Conservation (phyloP, 2,888 invertebrate species). For the Amphipoea lucens region DNA sequence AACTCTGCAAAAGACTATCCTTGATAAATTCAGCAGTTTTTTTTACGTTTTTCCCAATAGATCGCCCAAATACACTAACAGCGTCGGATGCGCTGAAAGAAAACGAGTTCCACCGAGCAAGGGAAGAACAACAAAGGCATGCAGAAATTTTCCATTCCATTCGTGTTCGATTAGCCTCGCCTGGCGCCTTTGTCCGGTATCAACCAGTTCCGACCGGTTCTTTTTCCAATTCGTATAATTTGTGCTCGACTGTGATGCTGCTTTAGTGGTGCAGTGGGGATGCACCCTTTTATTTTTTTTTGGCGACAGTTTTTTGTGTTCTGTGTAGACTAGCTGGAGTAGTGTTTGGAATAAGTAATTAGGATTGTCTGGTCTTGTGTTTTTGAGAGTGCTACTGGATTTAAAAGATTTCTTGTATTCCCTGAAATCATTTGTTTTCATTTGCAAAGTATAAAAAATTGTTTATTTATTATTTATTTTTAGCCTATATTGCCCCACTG, state of each 20-base stretch:
- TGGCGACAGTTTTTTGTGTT: conserved; percentile 34
- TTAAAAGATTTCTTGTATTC: background rate
- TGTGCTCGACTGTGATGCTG: conserved; percentile 62
- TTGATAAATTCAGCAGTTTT: conserved; percentile 59
- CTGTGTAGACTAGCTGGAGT: conserved; percentile 27
- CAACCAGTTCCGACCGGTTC: conserved; percentile 59
- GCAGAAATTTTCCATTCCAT: conserved; percentile 75
- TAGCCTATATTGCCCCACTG: background rate
- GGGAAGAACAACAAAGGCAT: conserved; percentile 73
- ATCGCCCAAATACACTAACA: conserved; percentile 64
- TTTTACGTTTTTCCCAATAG: conserved; percentile 50
- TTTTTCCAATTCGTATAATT: conserved; percentile 70
- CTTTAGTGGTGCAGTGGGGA: conserved; percentile 61
- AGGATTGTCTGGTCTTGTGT: conserved; percentile 16
- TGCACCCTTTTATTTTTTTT: conserved; percentile 39
- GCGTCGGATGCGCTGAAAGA: conserved; percentile 66
- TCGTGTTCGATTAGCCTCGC: conserved; percentile 77
- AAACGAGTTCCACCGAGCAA: conserved; percentile 67
- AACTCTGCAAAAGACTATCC: conserved; percentile 56
- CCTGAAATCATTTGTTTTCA: conserved; percentile 1
- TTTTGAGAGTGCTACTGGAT: background rate
- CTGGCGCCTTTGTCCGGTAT: conserved; percentile 72
- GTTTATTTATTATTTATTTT: background rate
- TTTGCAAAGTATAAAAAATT: background rate
- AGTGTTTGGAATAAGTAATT: conserved; percentile 43